phyloP scores from a whole-genome alignment of 2,113 vertebrate species.

The Podarcis muralis region DNA sequence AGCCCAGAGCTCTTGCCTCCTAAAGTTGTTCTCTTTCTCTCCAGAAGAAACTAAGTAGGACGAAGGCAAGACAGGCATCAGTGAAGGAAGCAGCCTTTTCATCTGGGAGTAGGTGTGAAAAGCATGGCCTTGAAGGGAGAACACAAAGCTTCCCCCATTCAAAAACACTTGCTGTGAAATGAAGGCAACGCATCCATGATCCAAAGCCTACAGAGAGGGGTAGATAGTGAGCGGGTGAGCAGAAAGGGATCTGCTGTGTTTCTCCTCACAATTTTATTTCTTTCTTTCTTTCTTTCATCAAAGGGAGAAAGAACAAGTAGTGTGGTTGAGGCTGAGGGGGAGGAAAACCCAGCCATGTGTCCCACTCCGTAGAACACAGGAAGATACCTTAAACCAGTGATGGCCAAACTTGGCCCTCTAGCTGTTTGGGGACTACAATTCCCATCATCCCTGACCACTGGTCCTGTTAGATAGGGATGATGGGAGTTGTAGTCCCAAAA shows the following conservation, averaged over 20 bases:
- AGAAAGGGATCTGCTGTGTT: neutral
- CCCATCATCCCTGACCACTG: no score
- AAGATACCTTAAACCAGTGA: no score
- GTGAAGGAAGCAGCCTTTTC: neutral
- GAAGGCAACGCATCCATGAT: neutral
- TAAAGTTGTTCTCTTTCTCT: neutral
- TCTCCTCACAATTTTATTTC: neutral
- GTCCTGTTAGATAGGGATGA: no score
- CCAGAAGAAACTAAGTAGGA: neutral
- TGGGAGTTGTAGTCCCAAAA: no score
- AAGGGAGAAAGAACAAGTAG: neutral
- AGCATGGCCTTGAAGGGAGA: neutral
- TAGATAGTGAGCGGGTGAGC: neutral
- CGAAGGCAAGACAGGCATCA: neutral
- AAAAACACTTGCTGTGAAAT: neutral
- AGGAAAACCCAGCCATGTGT: neutral
- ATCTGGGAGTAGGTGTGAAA: neutral
- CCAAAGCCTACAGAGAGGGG: neutral
- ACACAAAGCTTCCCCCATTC: neutral
- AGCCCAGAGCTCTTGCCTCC: neutral
- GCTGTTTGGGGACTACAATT: no score
- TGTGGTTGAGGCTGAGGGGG: no score
- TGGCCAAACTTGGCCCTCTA: no score
- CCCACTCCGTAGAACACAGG: no score
- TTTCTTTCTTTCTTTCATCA: neutral